Base-by-base conservation (phyloP, 2,797 vertebrate species). In the Triplophysa yarkandensis region DNA sequence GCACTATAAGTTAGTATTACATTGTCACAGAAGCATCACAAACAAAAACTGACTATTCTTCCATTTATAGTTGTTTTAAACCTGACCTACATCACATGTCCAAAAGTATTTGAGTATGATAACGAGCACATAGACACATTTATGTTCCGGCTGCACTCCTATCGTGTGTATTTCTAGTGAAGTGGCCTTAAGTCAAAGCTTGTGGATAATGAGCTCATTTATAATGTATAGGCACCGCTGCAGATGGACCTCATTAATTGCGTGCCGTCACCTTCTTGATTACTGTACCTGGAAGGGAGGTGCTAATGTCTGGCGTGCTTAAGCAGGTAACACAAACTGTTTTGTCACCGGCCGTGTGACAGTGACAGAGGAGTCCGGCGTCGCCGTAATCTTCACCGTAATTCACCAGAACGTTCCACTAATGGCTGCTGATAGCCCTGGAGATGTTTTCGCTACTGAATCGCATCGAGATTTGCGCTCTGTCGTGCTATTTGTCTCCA, bases 191-290 rank as follows among this genome's bases (percentile, higher is more conserved):
- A 87, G 88, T 90, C 87, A 87, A 89, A 87, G 88, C 88, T 85
- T 85, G 91, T 77, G 85, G 84, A 82, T 93, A 93, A 93, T 93
- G 91, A 93, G 92, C 85, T 89, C 87, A 92, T 93, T 92, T 93
- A 93, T 95, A 94, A 90, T 92, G 88, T 89, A 89, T 92, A 93
- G 88, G 83, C 65, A 61, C 86, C 88, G 89, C 89, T 91, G 88
- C 89, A 92, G 89, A 93, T 90, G 89, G 88, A 94, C 91, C 87
- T 92, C 93, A 95, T 93, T 93, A 95, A 93, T 91, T 93, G 90
- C 90, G 89, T 92, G 84, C 89, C 89, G 90, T 91, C 89, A 92
- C 88, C 85, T 86, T 85, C 87, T 89, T 93, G 90, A 92, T 94
- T 93, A 89, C 86, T 92, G 81, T 89, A 92, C 88, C 92, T 92